Conservation (phyloP, 2,113 vertebrate genomes). For the Anguilla japonica region DNA sequence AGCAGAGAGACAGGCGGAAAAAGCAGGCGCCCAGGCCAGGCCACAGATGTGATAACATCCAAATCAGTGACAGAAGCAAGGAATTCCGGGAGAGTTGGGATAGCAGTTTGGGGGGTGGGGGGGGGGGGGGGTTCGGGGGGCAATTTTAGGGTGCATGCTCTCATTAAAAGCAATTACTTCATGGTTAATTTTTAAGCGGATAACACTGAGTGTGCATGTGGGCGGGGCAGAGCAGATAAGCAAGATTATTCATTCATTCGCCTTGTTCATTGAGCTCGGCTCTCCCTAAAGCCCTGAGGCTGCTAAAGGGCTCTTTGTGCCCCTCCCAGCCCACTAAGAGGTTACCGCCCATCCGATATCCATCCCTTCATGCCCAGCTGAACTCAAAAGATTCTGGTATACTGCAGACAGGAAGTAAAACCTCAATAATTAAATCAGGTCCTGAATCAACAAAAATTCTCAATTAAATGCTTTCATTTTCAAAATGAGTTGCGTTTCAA, state of each 20-base stretch:
- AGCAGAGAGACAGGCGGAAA: not conserved
- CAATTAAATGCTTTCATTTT: not conserved
- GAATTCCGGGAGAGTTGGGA: not conserved
- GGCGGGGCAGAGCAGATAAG: not conserved
- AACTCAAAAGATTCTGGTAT: slow-evolving; percentile 35
- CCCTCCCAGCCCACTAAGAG: slow-evolving; percentile 54
- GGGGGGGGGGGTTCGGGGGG: too few relatives aligned
- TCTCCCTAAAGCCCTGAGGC: not conserved
- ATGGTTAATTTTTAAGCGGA: slow-evolving; percentile 62
- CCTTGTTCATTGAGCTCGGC: not conserved
- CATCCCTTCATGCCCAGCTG: slow-evolving; percentile 39
- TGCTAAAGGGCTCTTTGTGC: slow-evolving; percentile 63
- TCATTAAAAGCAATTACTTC: slow-evolving; percentile 65
- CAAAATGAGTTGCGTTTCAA: not conserved
- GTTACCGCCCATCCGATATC: slow-evolving; percentile 38
- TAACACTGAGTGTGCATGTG: slow-evolving; percentile 40
- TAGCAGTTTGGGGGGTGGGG: too few relatives aligned
- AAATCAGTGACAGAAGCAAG: slow-evolving; percentile 20
- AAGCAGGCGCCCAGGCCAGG: not conserved
- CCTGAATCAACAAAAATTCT: not conserved
- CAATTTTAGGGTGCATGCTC: slow-evolving; percentile 49
- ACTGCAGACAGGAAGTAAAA: slow-evolving; percentile 20
- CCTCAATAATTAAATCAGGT: not conserved
- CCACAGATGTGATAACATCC: slow-evolving; percentile 35
- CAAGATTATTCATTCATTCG: not conserved